Evolutionary conservation across 2,888 invertebrate species (phyloP), one percentile per base, ranked within the genome.

Genomic region (Eupeodes latifasciatus): DNA sequence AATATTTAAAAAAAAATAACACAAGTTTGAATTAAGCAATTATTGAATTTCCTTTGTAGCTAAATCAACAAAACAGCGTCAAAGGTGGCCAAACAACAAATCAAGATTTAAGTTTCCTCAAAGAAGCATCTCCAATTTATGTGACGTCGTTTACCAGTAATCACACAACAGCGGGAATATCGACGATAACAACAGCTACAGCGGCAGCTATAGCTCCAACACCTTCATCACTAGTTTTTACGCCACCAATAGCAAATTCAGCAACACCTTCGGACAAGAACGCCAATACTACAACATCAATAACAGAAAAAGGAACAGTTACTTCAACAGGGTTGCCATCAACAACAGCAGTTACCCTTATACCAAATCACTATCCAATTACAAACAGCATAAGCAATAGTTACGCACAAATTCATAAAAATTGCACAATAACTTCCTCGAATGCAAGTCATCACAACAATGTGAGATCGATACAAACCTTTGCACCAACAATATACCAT

Each of bases 401-500:
- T 90, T 91, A 83, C 91, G 92, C 91, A 69, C 92, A 92, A 90
- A 91, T 91, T 89, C 80, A 81, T 94, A 95, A 94, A 94, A 96
- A 93, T 95, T 98, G 93, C 97, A 98, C 94, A 96, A 98, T 92
- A 96, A 98, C 92, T 98, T 98, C 89, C 64, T 49, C 97, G 98
- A 94, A 99, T 98, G 94, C 71, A 51, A 51, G 98, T 98, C 94
- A 95, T 97, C 99, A 94, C 96, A 97, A 93, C 96, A 97, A 95
- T 95, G 97, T 91, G 97, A 97, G 94, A 55, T 10, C 71, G 59
- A 91, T 92, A 90, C 82, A 92, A 91, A 93, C 92, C 59, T 89
- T 79, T 77, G 81, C 82, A 67, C 75, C 89, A 89, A 85, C 80
- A 62, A 82, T 89, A 90, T 92, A 66, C 90, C 92, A 74, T 90